Evolutionary conservation across 2,113 vertebrate genomes (phyloP).

Genomic region (Petroica traversi): DNA sequence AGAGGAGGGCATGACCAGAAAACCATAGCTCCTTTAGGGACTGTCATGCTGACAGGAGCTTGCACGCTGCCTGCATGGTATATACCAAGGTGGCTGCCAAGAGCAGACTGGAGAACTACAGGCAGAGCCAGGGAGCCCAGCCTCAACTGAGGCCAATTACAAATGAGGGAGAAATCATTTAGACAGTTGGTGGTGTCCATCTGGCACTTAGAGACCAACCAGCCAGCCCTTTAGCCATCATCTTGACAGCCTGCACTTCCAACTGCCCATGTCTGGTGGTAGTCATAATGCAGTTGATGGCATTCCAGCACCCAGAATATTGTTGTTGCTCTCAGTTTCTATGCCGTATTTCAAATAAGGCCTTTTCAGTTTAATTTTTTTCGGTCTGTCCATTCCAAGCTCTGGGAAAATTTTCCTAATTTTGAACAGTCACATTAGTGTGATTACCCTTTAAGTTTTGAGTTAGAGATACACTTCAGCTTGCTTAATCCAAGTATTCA

Average conservation of each 20-base stretch:
- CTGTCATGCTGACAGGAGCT: rapidly evolving
- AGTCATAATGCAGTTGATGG: rapidly evolving
- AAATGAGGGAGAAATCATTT: constrained; percentile 20
- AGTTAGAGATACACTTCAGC: not conserved
- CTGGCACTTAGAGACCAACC: not conserved
- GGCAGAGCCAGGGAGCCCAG: not conserved
- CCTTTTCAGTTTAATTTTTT: not conserved
- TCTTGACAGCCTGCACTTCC: not conserved
- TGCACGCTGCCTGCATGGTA: rapidly evolving
- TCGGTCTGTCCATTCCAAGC: not conserved
- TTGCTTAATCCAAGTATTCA: not conserved
- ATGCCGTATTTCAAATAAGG: not conserved
- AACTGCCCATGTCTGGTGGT: not conserved
- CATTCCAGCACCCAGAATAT: not conserved
- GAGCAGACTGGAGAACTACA: not conserved
- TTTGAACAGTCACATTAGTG: not conserved
- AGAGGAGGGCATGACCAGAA: not conserved
- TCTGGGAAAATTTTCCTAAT: not conserved
- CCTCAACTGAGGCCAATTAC: not conserved
- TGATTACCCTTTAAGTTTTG: not conserved
- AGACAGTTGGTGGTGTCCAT: not conserved
- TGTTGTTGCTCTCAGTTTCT: not conserved
- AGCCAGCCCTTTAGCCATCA: not conserved
- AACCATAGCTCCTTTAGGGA: not conserved
- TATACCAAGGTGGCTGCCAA: not conserved